Evolutionary conservation across 2,888 invertebrate species (phyloP).

Genomic region (Neria commutata): DNA sequence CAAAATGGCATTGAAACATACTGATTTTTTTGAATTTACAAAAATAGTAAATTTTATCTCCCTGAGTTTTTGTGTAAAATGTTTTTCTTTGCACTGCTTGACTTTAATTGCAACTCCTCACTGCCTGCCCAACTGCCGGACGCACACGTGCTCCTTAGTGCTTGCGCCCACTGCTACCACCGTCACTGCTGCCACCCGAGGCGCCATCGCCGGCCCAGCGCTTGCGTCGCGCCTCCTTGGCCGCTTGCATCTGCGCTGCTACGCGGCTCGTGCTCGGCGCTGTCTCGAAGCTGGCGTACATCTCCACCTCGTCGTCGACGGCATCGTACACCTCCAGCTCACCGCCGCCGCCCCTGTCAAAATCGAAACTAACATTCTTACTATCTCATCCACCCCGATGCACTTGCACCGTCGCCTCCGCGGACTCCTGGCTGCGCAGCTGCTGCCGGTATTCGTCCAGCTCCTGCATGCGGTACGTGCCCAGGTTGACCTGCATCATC

Average conservation of each 20-base stretch:
- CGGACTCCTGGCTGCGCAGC: conserved; percentile 86
- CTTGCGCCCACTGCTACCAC: conserved; percentile 44
- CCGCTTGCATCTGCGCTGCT: conserved; percentile 54
- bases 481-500: conserved; percentile 91
- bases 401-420: conserved; percentile 70
- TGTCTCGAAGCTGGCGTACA: conserved; percentile 50
- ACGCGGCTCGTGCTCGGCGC: conserved; percentile 52
- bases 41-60: no score
- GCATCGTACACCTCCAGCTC: conserved; percentile 36
- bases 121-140: no score
- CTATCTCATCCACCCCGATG: conserved; percentile 62
- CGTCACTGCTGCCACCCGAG: conserved; percentile 47
- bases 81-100: no score
- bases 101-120: no score
- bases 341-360: conserved; percentile 38
- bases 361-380: conserved; percentile 62
- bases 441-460: conserved; percentile 86
- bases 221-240: conserved; percentile 51
- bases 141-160: no score
- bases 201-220: conserved; percentile 55
- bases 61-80: no score
- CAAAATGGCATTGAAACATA: no score
- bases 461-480: conserved; percentile 91
- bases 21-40: no score
- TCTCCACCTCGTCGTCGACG: conserved; percentile 54